Conservation (phyloP, 92 coral and sea anemone genomes). For the Galaxea fascicularis region DNA sequence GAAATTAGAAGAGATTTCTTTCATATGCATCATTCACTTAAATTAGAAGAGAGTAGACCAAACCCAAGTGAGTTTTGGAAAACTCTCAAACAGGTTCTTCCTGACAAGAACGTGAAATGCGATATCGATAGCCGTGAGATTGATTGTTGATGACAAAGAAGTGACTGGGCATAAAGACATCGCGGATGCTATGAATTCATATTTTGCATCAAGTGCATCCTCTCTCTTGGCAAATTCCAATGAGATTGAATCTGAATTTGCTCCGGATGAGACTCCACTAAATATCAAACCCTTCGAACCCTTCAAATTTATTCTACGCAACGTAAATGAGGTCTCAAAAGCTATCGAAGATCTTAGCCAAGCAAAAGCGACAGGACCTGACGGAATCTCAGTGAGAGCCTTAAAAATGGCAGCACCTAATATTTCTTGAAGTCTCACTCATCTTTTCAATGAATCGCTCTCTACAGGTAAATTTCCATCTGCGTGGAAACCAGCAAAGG, state of each 20-base stretch:
- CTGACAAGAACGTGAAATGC: neutral
- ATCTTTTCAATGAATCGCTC: conserved; percentile 48
- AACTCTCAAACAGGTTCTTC: too few relatives aligned
- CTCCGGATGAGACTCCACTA: neutral
- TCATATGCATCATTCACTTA: too few relatives aligned
- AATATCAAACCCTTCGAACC: neutral
- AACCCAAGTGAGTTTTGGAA: too few relatives aligned
- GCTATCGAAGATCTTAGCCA: neutral
- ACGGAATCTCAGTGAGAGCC: conserved; percentile 59
- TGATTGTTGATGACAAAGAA: too few relatives aligned
- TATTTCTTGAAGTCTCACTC: conserved; percentile 56
- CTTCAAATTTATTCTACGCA: too few relatives aligned
- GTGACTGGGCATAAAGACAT: too few relatives aligned
- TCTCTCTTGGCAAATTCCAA: neutral
- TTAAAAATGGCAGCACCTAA: conserved; percentile 57
- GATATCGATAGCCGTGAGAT: too few relatives aligned
- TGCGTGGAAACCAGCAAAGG: conserved; percentile 59
- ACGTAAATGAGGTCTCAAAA: too few relatives aligned
- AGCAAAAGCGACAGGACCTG: conserved; percentile 62
- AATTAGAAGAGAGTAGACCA: too few relatives aligned
- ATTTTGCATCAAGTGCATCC: neutral
- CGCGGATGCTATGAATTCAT: neutral
- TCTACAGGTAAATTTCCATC: conserved; percentile 37
- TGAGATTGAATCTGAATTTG: neutral
- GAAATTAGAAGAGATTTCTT: conserved; percentile 6